Evolutionary conservation across 2,888 invertebrate genomes (phyloP).

Genomic region (Athripsodes cinereus): DNA sequence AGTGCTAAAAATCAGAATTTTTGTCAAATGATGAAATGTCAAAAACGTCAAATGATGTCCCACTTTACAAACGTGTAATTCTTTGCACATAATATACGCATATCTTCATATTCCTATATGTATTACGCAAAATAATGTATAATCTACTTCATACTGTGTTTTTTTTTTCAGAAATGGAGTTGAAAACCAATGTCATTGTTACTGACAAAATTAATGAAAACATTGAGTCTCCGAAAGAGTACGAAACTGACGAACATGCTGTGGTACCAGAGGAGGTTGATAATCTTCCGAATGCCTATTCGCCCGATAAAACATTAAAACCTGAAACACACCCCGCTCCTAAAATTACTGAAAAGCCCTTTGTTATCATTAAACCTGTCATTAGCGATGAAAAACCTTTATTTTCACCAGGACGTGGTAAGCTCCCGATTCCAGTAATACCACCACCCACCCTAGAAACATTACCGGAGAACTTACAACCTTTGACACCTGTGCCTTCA

Average conservation of each 20-base stretch:
- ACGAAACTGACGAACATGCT: background rate
- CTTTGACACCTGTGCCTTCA: background rate
- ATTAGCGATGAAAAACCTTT: background rate
- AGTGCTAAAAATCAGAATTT: too few relatives aligned
- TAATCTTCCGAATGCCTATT: background rate
- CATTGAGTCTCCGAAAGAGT: background rate
- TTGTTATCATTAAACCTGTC: background rate
- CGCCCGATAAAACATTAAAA: background rate
- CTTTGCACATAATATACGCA: too few relatives aligned
- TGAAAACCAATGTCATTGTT: too few relatives aligned
- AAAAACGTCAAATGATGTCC: too few relatives aligned
- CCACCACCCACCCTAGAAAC: background rate
- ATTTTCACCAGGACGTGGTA: background rate
- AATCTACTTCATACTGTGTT: too few relatives aligned
- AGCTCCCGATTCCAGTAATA: background rate
- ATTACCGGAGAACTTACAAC: background rate
- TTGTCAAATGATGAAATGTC: too few relatives aligned
- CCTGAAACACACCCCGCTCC: background rate
- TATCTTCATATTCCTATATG: too few relatives aligned
- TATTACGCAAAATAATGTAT: too few relatives aligned
- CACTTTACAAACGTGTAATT: too few relatives aligned
- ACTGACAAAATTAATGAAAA: background rate
- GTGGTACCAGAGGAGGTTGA: too few relatives aligned
- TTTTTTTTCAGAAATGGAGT: too few relatives aligned
- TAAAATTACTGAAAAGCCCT: background rate